Conservation (phyloP, 2,113 vertebrate species). For the Poeciliopsis prolifica region DNA sequence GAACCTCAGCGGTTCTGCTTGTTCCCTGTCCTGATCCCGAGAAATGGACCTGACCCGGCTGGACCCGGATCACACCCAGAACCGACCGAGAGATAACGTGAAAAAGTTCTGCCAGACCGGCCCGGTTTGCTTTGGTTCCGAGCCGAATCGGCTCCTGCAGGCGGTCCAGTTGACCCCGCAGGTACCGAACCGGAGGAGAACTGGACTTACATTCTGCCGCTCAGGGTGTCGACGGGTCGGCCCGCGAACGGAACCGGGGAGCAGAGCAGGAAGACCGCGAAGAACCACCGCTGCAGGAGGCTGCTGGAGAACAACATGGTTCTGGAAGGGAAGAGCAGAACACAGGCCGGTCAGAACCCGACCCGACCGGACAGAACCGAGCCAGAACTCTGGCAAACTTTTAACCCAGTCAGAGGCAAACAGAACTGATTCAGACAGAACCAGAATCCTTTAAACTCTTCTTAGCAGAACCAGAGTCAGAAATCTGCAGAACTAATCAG, state of each 20-base stretch:
- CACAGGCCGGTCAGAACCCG: neutral
- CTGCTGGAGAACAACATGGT: constrained; percentile 82
- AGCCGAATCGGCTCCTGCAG: constrained; percentile 40
- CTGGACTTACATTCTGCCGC: constrained; percentile 88
- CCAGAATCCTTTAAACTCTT: neutral
- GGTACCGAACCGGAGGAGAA: neutral
- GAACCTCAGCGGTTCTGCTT: neutral
- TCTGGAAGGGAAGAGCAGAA: constrained; percentile 6
- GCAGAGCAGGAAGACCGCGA: constrained; percentile 89
- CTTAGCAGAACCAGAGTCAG: neutral
- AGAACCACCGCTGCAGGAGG: constrained; percentile 86
- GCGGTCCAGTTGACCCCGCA: too few species aligned
- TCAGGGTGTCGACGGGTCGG: constrained; percentile 85
- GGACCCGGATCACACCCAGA: constrained; percentile 9
- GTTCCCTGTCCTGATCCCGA: too few species aligned
- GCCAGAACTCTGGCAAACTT: neutral
- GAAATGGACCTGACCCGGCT: too few species aligned
- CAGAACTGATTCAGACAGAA: neutral
- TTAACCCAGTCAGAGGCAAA: too few species aligned
- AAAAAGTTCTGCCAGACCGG: constrained; percentile 39
- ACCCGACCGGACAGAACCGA: neutral
- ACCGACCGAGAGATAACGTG: neutral
- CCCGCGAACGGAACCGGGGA: constrained; percentile 86
- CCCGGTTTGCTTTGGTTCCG: constrained; percentile 63
- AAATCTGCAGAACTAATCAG: neutral